A percentile compares a stretch with the other conserved stretches of the same genome.
Evolutionary conservation across 2,797 vertebrate species (phyloP).

Genomic region (Meda fulgida): DNA sequence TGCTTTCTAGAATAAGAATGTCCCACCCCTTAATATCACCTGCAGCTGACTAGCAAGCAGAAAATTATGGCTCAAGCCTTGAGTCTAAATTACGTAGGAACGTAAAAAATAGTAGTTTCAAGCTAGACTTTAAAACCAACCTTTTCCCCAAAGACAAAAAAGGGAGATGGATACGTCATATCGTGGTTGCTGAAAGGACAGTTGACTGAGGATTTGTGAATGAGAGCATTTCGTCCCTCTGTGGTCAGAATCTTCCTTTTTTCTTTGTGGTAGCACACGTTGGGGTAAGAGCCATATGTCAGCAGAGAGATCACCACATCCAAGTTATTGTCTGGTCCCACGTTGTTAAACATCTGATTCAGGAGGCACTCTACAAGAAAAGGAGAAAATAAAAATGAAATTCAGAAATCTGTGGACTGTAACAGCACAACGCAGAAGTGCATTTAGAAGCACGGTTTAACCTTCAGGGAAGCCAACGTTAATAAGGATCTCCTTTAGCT

Average conservation of each 20-base stretch:
- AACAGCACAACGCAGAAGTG: neutral
- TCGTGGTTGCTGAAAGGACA: constrained; percentile 96
- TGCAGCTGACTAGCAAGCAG: neutral
- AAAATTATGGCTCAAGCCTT: neutral
- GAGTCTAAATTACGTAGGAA: neutral
- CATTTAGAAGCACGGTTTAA: constrained; percentile 57
- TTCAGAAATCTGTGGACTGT: neutral
- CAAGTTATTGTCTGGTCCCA: constrained; percentile 92
- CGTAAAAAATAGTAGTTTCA: neutral
- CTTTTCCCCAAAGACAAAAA: constrained; percentile 97
- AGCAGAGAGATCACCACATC: constrained; percentile 94
- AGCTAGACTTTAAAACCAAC: constrained; percentile 68
- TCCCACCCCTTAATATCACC: neutral
- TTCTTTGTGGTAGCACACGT: constrained; percentile 97
- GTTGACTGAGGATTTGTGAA: constrained; percentile 97
- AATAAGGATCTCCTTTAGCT: constrained; percentile 93
- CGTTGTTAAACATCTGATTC: constrained; percentile 89
- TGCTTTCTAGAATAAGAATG: neutral
- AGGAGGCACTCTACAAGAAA: constrained; percentile 83
- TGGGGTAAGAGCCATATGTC: constrained; percentile 92
- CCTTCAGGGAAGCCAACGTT: constrained; percentile 95
- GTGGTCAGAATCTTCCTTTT: constrained; percentile 96
- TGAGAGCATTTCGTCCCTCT: constrained; percentile 94
- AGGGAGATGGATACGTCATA: constrained; percentile 89
- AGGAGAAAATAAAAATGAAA: neutral